phyloP scores from a whole-genome alignment of 2,797 vertebrate species.

The Argyrosomus regius region DNA sequence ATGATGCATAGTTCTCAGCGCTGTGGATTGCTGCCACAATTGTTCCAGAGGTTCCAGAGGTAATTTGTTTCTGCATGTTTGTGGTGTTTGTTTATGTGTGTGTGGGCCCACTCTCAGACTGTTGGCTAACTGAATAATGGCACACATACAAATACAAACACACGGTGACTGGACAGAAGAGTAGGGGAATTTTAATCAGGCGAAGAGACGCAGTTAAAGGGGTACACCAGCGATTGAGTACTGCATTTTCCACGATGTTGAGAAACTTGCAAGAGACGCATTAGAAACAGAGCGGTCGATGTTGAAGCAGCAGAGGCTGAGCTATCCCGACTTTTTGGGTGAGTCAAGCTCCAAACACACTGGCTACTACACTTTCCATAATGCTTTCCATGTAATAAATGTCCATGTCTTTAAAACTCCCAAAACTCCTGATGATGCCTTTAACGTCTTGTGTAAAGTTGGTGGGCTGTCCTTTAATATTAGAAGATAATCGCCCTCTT shows the following conservation, averaged over 20 bases:
- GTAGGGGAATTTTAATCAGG: background rate
- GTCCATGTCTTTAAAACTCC: background rate
- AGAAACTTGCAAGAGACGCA: background rate
- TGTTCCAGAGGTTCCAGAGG: conserved; percentile 60
- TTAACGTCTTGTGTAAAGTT: background rate
- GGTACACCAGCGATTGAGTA: background rate
- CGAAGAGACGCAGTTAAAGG: background rate
- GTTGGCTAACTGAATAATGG: conserved; percentile 12
- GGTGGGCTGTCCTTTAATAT: background rate
- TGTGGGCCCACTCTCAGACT: conserved; percentile 25
- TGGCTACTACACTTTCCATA: background rate
- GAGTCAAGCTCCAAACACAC: background rate
- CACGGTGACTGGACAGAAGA: conserved; percentile 16
- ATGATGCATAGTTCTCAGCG: conserved; percentile 48
- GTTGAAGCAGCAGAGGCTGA: background rate
- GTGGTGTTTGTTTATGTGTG: conserved; percentile 40
- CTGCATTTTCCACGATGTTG: background rate
- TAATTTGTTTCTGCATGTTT: conserved; percentile 48
- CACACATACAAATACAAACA: conserved; percentile 28
- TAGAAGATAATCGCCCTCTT: background rate
- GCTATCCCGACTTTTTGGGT: background rate
- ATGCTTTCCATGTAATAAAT: background rate
- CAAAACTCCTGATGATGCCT: background rate
- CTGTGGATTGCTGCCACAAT: conserved; percentile 57
- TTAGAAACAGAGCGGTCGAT: background rate